A percentile compares a stretch with the other conserved stretches of the same genome.
These are phyloP conservation scores for Babylonia areolata DNA, from an alignment of 1,140 invertebrate genomes.

Conservation along the genomic window DNA sequence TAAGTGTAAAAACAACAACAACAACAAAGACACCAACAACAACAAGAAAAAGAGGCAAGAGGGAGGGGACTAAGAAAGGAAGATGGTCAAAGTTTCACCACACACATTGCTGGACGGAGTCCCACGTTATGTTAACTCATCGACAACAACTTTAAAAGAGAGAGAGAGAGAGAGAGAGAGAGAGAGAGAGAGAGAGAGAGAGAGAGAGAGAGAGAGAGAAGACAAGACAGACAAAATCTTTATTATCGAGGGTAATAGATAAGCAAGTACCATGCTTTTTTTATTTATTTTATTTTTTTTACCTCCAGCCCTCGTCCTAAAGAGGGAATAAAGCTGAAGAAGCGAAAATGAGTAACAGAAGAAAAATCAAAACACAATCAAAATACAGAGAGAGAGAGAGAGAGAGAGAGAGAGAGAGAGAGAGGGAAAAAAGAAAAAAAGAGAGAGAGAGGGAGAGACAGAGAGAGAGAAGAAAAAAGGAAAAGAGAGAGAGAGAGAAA, in stretches of 20 bases:
- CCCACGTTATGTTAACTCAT: too few species aligned
- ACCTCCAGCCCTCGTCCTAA: too few species aligned
- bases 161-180: background rate
- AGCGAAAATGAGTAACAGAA: background rate
- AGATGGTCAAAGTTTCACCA: too few species aligned
- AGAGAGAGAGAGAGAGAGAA: background rate
- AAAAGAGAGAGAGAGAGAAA: background rate
- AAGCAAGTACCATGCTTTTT: too few species aligned
- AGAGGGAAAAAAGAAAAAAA: background rate
- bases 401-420: conserved; percentile 1
- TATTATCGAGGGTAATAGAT: background rate
- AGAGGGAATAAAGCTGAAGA: background rate
- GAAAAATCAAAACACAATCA: background rate
- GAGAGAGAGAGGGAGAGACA: background rate
- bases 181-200: background rate
- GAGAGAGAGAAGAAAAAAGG: background rate
- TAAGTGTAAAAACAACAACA: too few species aligned
- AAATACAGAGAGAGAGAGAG: background rate
- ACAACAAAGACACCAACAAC: too few species aligned
- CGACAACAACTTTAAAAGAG: background rate
- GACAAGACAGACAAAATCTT: background rate
- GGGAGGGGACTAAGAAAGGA: too few species aligned
- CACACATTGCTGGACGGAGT: too few species aligned
- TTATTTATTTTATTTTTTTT: too few species aligned
- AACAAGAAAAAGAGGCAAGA: too few species aligned